Base-by-base conservation (phyloP, 2,888 invertebrate species). In the Oasisia sp. region DNA sequence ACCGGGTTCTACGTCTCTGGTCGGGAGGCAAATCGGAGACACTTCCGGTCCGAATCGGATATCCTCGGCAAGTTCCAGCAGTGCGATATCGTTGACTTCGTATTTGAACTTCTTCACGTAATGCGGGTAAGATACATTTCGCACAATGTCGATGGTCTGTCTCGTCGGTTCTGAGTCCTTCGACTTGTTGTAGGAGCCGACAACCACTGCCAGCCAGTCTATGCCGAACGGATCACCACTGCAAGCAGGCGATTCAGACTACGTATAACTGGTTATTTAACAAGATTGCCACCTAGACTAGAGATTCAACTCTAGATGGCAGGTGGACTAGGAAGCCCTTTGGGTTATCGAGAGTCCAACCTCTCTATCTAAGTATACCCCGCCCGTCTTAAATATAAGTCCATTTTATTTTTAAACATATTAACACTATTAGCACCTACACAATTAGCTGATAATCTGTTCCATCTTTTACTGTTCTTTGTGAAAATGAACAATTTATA, bases 1-100 rank as follows among this genome's bases (percentile, higher is more conserved):
- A 0, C 96, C 95, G 94, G 98, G 97, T 12, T 96, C 95, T 0
- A 97, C 96, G 89, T 97, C 96, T 38, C 96, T 96, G 0, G 97
- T 96, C 0, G 98, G 98, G 93, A 98, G 96, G 95, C 98, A 98
- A 93, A 98, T 97, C 0, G 98, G 98, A 96, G 98, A 97, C 4
- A 98, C 97, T 94, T 97, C 97, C 91, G 97, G 97, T 93, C 97
- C 97, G 94, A 98, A 97, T 32, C 96, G 96, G 32, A 98, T 97
- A 0, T 97, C 97, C 0, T 93, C 91, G 19, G 97, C 97, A 0
- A 98, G 97, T 92, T 97, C 97, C 32, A 98, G 97, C 93, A 98
- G 93, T 0, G 98, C 98, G 92, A 98, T 97, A 95, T 98, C 98
- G 95, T 98, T 92, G 45, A 38, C 27, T 7, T 74, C 50, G 38